phyloP scores from a whole-genome alignment of 2,888 invertebrate species.

The Globia sparganii region DNA sequence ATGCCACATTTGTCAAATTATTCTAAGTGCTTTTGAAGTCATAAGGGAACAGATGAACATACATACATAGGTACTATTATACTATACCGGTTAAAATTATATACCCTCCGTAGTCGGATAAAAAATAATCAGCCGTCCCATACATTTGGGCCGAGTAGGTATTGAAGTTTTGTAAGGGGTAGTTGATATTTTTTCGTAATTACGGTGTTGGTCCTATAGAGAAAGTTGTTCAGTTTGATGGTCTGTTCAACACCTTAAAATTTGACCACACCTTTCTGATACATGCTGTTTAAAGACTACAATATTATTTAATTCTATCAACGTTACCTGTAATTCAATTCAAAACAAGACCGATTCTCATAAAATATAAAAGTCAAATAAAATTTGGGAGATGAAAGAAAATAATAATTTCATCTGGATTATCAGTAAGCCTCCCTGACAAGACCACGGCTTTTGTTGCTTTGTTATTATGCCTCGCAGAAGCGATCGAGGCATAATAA shows the following conservation, averaged over 20 bases:
- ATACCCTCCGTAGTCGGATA: too few relatives aligned
- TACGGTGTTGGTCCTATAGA: too few relatives aligned
- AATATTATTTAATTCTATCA: neutral
- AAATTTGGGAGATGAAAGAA: conserved; percentile 19
- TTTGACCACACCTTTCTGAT: neutral
- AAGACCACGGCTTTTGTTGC: conserved; percentile 21
- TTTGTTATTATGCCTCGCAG: conserved; percentile 13
- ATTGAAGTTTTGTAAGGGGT: too few relatives aligned
- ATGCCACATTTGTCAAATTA: too few relatives aligned
- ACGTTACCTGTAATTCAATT: conserved; percentile 5
- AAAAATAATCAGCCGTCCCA: too few relatives aligned
- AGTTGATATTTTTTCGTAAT: too few relatives aligned
- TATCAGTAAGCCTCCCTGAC: conserved; percentile 27
- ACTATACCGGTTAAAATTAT: too few relatives aligned
- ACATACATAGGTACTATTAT: too few relatives aligned
- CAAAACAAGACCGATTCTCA: conserved; percentile 2
- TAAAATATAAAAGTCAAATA: conserved; percentile 23
- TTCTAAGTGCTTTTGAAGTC: too few relatives aligned
- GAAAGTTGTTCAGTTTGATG: neutral
- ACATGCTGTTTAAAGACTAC: neutral
- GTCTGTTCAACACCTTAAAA: neutral
- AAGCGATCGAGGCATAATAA: too few relatives aligned
- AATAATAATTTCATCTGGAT: conserved; percentile 39
- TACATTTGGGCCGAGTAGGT: too few relatives aligned
- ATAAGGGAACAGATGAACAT: too few relatives aligned